These are phyloP conservation scores for Xenus cinereus DNA, from an alignment of 2,113 vertebrate species.

Conservation along the genomic window DNA sequence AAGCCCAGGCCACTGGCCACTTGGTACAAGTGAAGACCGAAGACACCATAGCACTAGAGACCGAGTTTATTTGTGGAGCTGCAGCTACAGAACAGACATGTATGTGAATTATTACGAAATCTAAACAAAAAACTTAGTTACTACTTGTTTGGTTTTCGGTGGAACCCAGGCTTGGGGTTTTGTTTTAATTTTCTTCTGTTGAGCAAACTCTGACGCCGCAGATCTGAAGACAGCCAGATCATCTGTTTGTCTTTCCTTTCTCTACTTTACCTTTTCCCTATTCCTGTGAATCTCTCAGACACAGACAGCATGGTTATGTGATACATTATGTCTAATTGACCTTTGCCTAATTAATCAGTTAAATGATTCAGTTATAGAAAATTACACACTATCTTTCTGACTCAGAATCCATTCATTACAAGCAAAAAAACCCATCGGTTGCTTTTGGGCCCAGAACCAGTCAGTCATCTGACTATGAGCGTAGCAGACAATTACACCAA, in stretches of 20 bases:
- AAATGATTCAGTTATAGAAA: neutral
- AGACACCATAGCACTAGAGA: neutral
- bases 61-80: neutral
- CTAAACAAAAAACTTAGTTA: neutral
- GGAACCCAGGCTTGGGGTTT: neutral
- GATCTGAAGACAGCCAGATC: neutral
- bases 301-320: neutral
- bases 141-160: neutral
- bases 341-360: neutral
- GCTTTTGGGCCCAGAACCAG: neutral
- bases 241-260: constrained; percentile 5
- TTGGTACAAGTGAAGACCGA: neutral
- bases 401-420: neutral
- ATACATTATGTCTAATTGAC: neutral
- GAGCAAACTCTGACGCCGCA: neutral
- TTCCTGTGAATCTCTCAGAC: neutral
- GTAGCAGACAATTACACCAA: neutral
- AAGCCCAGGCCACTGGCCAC: neutral
- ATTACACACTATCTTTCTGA: neutral
- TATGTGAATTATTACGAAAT: neutral
- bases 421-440: neutral
- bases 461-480: neutral
- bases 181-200: neutral
- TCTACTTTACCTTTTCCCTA: neutral
- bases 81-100: neutral